A percentile compares a stretch with the other conserved stretches of the same genome.
Conservation (phyloP, 92 coral and sea anemone species). For the Galaxea fascicularis region DNA sequence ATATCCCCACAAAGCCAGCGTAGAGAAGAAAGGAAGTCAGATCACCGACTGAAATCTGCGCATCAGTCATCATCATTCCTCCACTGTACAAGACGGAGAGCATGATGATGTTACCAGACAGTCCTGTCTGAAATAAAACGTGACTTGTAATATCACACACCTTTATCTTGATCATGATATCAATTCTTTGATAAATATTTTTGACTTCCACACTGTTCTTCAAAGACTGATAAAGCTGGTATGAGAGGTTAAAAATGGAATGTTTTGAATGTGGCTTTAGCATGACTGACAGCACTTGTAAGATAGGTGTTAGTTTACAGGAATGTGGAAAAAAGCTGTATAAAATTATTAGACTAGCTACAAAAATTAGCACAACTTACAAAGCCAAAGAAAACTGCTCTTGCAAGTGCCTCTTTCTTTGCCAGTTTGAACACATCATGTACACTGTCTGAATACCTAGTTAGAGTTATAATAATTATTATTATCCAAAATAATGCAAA, state of each 20-base stretch:
- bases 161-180: background rate
- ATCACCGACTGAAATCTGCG: slow-evolving; percentile 96
- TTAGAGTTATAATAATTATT: background rate
- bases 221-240: too few species aligned
- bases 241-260: too few species aligned
- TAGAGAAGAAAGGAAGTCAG: slow-evolving; percentile 95
- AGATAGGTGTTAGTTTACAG: too few species aligned
- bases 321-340: too few species aligned
- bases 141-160: background rate
- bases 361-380: slow-evolving; percentile 78
- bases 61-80: slow-evolving; percentile 94
- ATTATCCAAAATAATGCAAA: background rate
- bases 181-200: background rate
- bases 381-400: slow-evolving; percentile 94
- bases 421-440: slow-evolving; percentile 85
- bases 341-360: too few species aligned
- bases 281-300: too few species aligned
- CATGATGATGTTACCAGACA: slow-evolving; percentile 89
- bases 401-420: slow-evolving; percentile 91
- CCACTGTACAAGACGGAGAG: slow-evolving; percentile 93
- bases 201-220: background rate
- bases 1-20: slow-evolving; percentile 97
- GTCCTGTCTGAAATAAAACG: slow-evolving; percentile 81
- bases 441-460: slow-evolving; percentile 77
- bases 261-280: too few species aligned